Percentiles rank a stretch among this genome's conserved stretches.
Evolutionary conservation across 2,888 invertebrate genomes (phyloP).

Genomic region (Cepaea hortensis): DNA sequence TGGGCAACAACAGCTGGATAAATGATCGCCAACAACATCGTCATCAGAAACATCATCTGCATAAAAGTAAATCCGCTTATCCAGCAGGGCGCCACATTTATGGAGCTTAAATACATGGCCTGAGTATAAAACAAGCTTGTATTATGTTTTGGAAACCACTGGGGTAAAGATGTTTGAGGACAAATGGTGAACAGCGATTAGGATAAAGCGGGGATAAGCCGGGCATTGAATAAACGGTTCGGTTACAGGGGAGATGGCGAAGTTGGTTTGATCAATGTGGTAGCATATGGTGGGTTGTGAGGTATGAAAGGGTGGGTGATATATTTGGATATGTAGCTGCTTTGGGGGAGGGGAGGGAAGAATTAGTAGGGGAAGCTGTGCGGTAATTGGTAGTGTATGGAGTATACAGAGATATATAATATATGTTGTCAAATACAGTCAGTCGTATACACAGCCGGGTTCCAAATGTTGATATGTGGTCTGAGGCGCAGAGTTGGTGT

Average conservation of each 20-base stretch:
- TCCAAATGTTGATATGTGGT: no score
- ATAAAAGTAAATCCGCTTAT: background rate
- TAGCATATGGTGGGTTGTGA: no score
- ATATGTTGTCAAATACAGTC: no score
- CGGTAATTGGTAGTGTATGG: background rate
- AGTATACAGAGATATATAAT: no score
- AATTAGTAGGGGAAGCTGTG: background rate
- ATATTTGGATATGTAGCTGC: background rate
- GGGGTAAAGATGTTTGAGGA: background rate
- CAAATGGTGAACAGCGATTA: background rate
- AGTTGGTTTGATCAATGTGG: background rate
- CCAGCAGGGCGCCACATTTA: background rate
- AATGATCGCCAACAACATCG: no score
- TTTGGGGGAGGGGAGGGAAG: background rate
- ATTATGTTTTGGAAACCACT: constrained; percentile 14
- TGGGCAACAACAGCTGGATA: no score
- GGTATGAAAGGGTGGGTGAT: background rate
- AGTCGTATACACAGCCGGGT: no score
- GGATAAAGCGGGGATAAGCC: background rate
- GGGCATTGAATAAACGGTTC: background rate
- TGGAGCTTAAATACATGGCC: background rate
- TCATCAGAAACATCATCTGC: no score
- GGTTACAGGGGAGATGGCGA: background rate
- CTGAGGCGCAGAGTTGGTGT: no score
- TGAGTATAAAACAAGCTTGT: background rate